Percentiles rank a stretch among this genome's conserved stretches.
These are phyloP conservation scores for Coregonus ussuriensis DNA, from an alignment of 2,797 vertebrate species.

Conservation along the genomic window DNA sequence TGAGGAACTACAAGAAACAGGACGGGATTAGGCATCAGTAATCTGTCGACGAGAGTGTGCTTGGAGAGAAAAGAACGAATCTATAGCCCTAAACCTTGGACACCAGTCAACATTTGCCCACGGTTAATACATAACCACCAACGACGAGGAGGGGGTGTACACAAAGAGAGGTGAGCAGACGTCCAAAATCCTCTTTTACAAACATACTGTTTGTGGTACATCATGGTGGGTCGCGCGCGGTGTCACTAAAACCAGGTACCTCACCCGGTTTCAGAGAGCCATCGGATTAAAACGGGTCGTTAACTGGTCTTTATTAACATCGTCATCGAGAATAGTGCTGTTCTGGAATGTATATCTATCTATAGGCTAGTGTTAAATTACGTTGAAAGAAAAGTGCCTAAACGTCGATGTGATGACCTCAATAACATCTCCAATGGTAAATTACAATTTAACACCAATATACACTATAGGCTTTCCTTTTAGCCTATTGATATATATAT, in stretches of 20 bases:
- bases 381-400: background rate
- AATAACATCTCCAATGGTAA: background rate
- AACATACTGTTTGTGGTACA: background rate
- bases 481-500: background rate
- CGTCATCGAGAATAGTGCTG: background rate
- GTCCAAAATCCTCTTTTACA: background rate
- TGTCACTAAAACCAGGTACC: background rate
- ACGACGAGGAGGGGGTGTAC: background rate
- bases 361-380: background rate
- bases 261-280: background rate
- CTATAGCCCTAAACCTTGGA: background rate
- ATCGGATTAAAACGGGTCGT: background rate
- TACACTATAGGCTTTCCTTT: background rate
- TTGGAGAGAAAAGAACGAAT: background rate
- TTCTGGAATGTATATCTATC: background rate
- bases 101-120: background rate
- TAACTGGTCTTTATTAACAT: background rate
- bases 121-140: background rate
- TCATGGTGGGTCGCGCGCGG: background rate
- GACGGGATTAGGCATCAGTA: constrained; percentile 67
- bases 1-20: constrained; percentile 22
- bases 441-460: background rate
- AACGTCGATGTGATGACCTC: background rate
- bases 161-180: background rate
- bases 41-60: constrained; percentile 67